Evolutionary conservation across 2,797 vertebrate species (phyloP), one percentile per base, ranked within the genome.

Genomic region (Oreonectes daqikongensis): DNA sequence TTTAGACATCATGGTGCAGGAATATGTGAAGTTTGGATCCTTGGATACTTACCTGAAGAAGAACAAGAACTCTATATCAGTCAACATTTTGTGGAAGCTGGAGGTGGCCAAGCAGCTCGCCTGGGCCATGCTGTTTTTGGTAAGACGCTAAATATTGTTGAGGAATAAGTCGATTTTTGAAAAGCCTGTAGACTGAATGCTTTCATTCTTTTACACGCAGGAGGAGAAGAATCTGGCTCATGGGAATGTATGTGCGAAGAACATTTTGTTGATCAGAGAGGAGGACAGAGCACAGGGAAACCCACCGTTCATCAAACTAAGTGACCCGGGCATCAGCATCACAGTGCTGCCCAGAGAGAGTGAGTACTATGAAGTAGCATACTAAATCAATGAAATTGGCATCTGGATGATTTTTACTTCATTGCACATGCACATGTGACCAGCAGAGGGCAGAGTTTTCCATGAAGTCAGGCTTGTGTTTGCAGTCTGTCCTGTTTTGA

Each of bases 81-180:
- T 98, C 78, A 98, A 95, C 89, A 96, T 97, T 84, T 89, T 96
- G 87, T 99, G 97, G 98, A 99, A 98, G 88, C 92, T 99, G 84
- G 96, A 99, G 89, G 97, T 98, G 87, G 95, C 96, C 5, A 98
- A 98, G 84, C 98, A 99, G 86, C 86, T 99, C 86, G 96, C 97
- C 67, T 95, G 96, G 95, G 97, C 96, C 75, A 97, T 99, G 96
- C 95, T 96, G 90, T 99, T 97, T 89, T 91, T 99, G 90, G 98
- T 99, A 93, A 86, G 92, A 40, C 22, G 30, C 1, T 1, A 0
- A 42, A 14, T 38, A 38, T 12, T n/a, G 2, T 18, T 28, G 40
- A 52, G 46, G 30, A 76, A n/a, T n/a, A 0, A 8, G 71, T 53
- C 15, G 1, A 28, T 8, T 44, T 9, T 15, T 38, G 30, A 2